Percentiles rank a stretch among this genome's conserved stretches.
phyloP scores from a whole-genome alignment of 1,140 invertebrate species.

The Helicorthomorpha holstii region DNA sequence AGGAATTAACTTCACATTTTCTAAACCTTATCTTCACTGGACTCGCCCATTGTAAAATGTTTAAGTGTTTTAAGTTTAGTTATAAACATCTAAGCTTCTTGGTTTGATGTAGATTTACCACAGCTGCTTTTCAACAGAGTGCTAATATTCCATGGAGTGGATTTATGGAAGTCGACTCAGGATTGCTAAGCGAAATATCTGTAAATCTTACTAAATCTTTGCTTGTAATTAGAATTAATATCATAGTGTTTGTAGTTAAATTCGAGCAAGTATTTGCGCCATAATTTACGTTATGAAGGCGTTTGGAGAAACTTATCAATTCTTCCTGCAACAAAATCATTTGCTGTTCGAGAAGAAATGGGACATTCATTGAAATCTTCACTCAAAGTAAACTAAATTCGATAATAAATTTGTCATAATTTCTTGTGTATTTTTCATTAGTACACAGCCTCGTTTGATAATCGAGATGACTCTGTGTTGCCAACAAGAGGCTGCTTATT shows the following conservation, averaged over 20 bases:
- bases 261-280: constrained; percentile 31
- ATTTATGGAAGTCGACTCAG: constrained; percentile 37
- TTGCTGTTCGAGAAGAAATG: constrained; percentile 61
- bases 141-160: constrained; percentile 63
- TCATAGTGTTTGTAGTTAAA: constrained; percentile 14
- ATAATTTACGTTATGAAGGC: constrained; percentile 68
- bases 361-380: constrained; percentile 73
- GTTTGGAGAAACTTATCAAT: constrained; percentile 51
- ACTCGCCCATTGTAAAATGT: neutral
- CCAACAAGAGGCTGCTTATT: constrained; percentile 49
- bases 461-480: constrained; percentile 56
- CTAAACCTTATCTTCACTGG: constrained; percentile 45
- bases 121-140: constrained; percentile 47
- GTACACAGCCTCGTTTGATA: constrained; percentile 57
- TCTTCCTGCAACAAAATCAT: constrained; percentile 37
- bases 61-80: constrained; percentile 5
- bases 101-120: constrained; percentile 42
- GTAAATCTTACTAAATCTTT: constrained; percentile 8
- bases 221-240: constrained; percentile 1
- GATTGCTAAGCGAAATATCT: constrained; percentile 21
- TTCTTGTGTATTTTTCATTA: constrained; percentile 15
- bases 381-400: constrained; percentile 25
- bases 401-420: neutral
- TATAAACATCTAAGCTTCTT: neutral
- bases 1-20: constrained; percentile 49